Evolutionary conservation across 2,797 vertebrate species (phyloP).

Genomic region (Botia kubotai): DNA sequence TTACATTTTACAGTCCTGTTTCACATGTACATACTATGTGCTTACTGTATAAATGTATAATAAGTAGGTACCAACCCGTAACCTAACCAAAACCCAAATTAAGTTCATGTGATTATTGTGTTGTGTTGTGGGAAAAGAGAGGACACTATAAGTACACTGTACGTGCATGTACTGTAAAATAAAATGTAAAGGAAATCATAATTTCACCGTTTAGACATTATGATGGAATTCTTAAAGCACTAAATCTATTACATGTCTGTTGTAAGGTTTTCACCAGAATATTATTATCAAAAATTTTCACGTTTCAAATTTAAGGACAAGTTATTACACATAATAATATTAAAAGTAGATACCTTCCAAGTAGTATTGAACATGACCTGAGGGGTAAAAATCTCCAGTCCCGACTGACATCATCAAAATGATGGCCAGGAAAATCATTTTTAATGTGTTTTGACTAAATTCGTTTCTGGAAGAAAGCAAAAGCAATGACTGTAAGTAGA

Average conservation of each 20-base stretch:
- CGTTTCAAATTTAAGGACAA: not conserved
- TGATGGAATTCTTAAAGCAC: not conserved
- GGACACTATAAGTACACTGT: too few relatives aligned
- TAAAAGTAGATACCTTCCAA: conserved; percentile 45
- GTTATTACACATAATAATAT: not conserved
- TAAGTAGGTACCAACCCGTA: too few relatives aligned
- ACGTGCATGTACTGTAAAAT: too few relatives aligned
- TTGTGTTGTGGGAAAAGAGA: too few relatives aligned
- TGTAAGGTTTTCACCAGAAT: not conserved
- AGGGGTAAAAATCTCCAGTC: conserved; percentile 58
- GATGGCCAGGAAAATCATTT: conserved; percentile 63
- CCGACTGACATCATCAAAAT: conserved; percentile 66
- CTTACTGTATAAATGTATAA: too few relatives aligned
- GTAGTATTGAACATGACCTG: conserved; percentile 46
- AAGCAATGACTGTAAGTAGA: not conserved
- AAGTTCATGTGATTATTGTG: too few relatives aligned
- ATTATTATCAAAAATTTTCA: too few relatives aligned
- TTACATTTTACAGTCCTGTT: too few relatives aligned
- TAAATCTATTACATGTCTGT: too few relatives aligned
- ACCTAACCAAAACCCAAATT: too few relatives aligned
- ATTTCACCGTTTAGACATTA: not conserved
- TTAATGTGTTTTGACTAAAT: not conserved
- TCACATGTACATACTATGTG: too few relatives aligned
- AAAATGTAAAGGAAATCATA: too few relatives aligned
- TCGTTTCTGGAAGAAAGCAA: conserved; percentile 45